Evolutionary conservation across 2,113 vertebrate species (phyloP).

Genomic region (Thinocorus orbignyianus): DNA sequence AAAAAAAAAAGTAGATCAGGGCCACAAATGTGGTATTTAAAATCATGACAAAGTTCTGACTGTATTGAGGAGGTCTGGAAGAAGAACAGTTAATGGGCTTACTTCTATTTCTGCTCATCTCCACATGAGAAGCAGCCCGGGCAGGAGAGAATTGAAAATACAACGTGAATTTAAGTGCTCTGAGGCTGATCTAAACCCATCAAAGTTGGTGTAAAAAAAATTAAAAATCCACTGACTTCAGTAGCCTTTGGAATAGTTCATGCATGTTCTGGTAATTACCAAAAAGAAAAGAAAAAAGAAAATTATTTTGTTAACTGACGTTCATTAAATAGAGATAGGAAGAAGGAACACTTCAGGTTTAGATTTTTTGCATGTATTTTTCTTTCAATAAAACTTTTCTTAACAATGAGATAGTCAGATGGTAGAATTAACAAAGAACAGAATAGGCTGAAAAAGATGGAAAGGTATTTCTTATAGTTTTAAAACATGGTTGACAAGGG

Average conservation of each 20-base stretch:
- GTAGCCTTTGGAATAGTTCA: neutral
- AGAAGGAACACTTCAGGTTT: neutral
- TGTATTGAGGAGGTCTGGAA: conserved; percentile 34
- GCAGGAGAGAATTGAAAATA: conserved; percentile 30
- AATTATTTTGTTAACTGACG: neutral
- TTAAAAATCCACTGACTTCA: neutral
- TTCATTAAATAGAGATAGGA: neutral
- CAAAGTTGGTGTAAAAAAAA: neutral
- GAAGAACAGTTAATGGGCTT: conserved; percentile 49
- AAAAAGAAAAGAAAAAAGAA: neutral
- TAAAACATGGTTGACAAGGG: neutral
- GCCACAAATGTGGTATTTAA: conserved; percentile 45
- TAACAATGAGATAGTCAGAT: neutral
- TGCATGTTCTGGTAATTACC: neutral
- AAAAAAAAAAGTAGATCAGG: conserved; percentile 31
- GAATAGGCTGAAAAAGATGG: neutral
- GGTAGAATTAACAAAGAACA: neutral
- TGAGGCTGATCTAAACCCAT: neutral
- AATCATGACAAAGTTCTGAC: conserved; percentile 41
- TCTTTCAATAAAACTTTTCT: neutral
- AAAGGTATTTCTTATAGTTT: neutral
- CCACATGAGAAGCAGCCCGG: conserved; percentile 11
- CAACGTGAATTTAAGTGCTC: conserved; percentile 16
- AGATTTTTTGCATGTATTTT: neutral
- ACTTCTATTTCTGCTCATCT: conserved; percentile 29